phyloP scores from a whole-genome alignment of 1,140 invertebrate genomes.

The Yoshiicerus persimilis region DNA sequence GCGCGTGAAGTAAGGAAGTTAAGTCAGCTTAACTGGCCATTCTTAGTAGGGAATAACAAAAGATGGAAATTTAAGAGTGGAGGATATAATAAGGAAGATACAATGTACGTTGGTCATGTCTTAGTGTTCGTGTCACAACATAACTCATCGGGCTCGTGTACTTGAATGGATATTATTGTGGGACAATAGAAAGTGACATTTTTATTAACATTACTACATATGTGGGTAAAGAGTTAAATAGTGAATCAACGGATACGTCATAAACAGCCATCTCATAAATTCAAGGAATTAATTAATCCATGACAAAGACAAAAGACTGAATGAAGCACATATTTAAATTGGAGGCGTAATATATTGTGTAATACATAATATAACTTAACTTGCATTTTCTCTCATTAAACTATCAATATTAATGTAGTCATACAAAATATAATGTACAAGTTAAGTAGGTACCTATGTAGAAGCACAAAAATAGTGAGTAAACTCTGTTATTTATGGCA shows the following conservation, averaged over 20 bases:
- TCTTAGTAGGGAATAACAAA: no score
- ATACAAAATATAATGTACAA: no score
- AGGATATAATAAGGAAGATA: no score
- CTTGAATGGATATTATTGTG: not conserved
- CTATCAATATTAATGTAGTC: no score
- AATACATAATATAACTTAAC: not conserved
- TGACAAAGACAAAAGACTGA: not conserved
- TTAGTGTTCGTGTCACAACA: no score
- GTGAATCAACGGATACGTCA: not conserved
- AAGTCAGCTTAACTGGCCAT: no score
- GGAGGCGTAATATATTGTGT: not conserved
- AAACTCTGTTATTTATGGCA: no score
- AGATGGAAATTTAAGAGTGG: no score
- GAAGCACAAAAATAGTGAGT: not conserved
- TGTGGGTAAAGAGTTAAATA: not conserved
- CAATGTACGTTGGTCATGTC: no score
- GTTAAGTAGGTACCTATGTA: no score
- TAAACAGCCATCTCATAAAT: not conserved
- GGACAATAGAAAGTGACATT: not conserved
- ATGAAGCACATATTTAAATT: not conserved
- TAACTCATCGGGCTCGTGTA: not conserved
- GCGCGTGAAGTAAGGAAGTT: no score
- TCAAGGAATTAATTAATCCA: not conserved
- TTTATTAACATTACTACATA: not conserved
- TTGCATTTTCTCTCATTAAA: no score